phyloP scores from a whole-genome alignment of 23 tunicate genomes.

The Ciona savignyi region DNA sequence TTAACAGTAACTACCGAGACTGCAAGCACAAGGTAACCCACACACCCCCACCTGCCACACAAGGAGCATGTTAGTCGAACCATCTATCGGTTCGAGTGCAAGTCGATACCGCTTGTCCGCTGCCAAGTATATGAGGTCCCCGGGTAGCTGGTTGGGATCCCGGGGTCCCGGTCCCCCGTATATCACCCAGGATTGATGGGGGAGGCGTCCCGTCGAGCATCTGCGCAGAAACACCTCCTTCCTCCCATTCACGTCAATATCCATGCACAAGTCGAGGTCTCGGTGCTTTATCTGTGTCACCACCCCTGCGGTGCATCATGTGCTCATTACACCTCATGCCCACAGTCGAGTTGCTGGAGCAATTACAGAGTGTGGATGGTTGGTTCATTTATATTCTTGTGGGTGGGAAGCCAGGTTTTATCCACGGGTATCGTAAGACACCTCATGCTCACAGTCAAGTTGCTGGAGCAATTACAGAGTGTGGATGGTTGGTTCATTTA shows the following conservation, averaged over 20 bases:
- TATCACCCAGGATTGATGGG: conserved; percentile 54
- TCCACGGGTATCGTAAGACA: no score
- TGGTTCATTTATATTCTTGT: no score
- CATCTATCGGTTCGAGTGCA: conserved; percentile 5
- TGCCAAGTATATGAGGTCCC: conserved; percentile 48
- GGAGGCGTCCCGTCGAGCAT: conserved; percentile 19
- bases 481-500: no score
- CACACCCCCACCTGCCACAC: neutral
- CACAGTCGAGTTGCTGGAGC: no score
- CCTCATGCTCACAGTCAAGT: no score
- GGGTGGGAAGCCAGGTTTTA: no score
- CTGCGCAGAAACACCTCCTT: conserved; percentile 9
- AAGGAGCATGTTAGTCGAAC: neutral
- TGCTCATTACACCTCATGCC: no score
- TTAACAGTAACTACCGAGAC: no score
- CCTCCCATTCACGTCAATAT: conserved; percentile 12
- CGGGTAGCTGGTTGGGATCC: conserved; percentile 17
- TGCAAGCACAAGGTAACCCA: no score
- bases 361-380: no score
- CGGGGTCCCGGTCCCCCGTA: conserved; percentile 5
- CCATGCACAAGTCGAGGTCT: conserved; percentile 45
- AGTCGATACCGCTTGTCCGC: conserved; percentile 21
- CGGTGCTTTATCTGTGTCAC: conserved; percentile 71
- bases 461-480: no score
- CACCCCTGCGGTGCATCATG: conserved; percentile 32